Evolutionary conservation across 2,888 invertebrate genomes (phyloP), one percentile per base, ranked within the genome.

Genomic region (Cryptus viduatorius): DNA sequence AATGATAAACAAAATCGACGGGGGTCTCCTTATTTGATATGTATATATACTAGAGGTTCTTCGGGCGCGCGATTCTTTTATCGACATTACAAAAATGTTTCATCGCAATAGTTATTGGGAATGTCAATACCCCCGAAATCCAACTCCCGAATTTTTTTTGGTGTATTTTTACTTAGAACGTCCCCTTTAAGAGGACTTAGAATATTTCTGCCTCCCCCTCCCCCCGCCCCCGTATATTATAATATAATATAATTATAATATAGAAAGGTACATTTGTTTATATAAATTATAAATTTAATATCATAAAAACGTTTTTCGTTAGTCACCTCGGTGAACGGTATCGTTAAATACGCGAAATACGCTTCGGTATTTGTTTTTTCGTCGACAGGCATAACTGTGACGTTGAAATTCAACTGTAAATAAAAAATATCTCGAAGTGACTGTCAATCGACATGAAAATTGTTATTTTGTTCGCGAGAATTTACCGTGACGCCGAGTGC

Each of bases 1-100:
- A 37, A 53, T 50, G 77, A 84, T 67, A 67, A 61, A 72, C 64
- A 56, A 53, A 24, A 75, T 61, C 29, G 8, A 59, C 31, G 69
- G 69, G 68, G 64, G 73, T 67, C 53, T 78, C 46, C 19, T 53
- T 77, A 69, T 61, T 7, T 48, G 19, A 48, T 16, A 75, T 14
- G 12, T 29, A 31, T 14, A 59, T 14, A 59, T 24, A 2, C 24
- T 24, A 24, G 24, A 24, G 24, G 24, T 24, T 24, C 24, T 3
- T 1, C 24, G 2, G 24, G 24, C 24, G 24, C 24, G 24, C 24
- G 24, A 3, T 24, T 24, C 24, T 24, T 24, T 24, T 2, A 24
- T 24, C 24, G 24, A 24, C 24, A 24, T 24, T 24, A 24, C 24
- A 24, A 24, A 24, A 24, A 24, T 24, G 24, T 3, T 3, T 24